A percentile compares a stretch with the other conserved stretches of the same genome.
Conservation (phyloP, 2,113 vertebrate genomes). For the Aldabrachelys gigantea region DNA sequence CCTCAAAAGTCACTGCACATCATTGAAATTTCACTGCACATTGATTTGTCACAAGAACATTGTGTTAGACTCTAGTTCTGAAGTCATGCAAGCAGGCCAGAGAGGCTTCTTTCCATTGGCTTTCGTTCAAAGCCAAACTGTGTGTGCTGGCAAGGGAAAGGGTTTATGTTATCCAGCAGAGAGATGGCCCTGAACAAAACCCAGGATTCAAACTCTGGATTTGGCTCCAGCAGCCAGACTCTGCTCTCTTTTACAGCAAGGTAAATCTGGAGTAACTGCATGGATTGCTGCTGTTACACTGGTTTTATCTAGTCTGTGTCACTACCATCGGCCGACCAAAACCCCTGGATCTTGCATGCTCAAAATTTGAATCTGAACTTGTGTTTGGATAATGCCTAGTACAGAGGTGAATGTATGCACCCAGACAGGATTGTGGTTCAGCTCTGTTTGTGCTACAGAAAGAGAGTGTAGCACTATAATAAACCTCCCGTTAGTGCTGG, state of each 20-base stretch:
- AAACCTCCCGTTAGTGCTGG: neutral
- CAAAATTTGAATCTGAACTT: neutral
- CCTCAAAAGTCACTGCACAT: conserved; percentile 54
- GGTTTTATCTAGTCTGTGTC: neutral
- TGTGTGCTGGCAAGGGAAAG: neutral
- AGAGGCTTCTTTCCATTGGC: neutral
- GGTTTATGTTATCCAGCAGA: neutral
- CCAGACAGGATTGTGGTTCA: neutral
- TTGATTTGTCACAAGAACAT: neutral
- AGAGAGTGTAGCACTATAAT: neutral
- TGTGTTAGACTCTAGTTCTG: conserved; percentile 6
- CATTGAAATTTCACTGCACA: neutral
- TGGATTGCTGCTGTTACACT: neutral
- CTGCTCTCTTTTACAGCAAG: neutral
- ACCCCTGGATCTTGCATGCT: neutral
- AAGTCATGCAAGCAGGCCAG: conserved; percentile 14
- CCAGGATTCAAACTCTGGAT: neutral
- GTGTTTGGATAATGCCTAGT: neutral
- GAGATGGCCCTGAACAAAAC: conserved; percentile 6
- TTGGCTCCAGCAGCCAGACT: neutral
- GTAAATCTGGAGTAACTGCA: neutral
- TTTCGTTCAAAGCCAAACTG: neutral
- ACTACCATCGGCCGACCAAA: neutral
- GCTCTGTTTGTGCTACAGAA: neutral
- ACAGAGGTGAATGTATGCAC: neutral